Conservation (phyloP, 2,113 vertebrate species). For the Callopanchax toddi region DNA sequence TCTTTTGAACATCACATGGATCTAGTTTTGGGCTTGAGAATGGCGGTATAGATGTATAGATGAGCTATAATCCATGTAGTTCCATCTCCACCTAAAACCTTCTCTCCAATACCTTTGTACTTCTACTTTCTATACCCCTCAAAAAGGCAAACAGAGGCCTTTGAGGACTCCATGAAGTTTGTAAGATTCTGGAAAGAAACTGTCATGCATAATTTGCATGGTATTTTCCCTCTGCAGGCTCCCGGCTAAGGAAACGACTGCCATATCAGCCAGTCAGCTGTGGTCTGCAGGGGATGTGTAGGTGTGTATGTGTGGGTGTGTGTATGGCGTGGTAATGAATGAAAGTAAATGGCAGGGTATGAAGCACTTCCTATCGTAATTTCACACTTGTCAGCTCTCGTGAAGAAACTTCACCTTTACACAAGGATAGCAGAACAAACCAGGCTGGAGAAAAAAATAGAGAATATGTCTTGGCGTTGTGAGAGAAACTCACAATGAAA, state of each 20-base stretch:
- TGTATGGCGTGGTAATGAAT: conserved; percentile 73
- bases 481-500: conserved; percentile 51
- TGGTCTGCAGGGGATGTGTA: conserved; percentile 39
- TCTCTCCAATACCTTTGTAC: conserved; percentile 46
- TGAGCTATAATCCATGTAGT: conserved; percentile 67
- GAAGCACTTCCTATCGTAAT: conserved; percentile 78
- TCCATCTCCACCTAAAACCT: conserved; percentile 41
- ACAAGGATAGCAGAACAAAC: conserved; percentile 69
- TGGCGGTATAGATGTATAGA: conserved; percentile 64
- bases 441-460: conserved; percentile 54
- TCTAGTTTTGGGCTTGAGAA: conserved; percentile 51
- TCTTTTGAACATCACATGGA: conserved; percentile 65
- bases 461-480: conserved; percentile 52
- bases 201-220: conserved; percentile 43
- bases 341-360: conserved; percentile 76
- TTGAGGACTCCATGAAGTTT: conserved; percentile 48
- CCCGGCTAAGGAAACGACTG: conserved; percentile 56
- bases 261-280: conserved; percentile 66
- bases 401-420: conserved; percentile 82
- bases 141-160: conserved; percentile 48
- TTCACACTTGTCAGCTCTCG: conserved; percentile 81
- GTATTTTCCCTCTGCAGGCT: conserved; percentile 39
- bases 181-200: conserved; percentile 45
- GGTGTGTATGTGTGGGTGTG: conserved; percentile 18
- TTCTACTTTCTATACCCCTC: conserved; percentile 53